Evolutionary conservation across 1,140 invertebrate genomes (phyloP), one percentile per base, ranked within the genome.

Genomic region (Elysia chlorotica): DNA sequence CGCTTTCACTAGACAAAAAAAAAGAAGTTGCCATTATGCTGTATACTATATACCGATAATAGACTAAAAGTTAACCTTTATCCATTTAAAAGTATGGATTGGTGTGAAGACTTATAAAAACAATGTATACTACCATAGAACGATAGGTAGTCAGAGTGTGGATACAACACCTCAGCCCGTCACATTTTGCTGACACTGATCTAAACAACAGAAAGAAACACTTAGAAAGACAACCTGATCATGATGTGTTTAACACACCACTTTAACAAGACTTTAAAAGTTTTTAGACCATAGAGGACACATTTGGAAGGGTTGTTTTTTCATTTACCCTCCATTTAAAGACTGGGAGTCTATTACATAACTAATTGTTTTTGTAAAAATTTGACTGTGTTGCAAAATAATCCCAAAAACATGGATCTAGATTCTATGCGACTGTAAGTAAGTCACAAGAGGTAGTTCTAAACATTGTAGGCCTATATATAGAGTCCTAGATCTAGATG

Each of bases 1-100:
- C 67, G 70, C 73, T 74, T 57, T 74, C 73, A 70, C 73, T 74
- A 38, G 19, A 65, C 41, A 66, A 38, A 25, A 38, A 59, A 59
- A 37, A 25, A 57, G 36, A n/a, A n/a, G n/a, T n/a, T n/a, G n/a
- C n/a, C n/a, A 48, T 10, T n/a, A 48, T 10, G 41, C 41, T 48
- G 10, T n/a, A 48, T 14, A 48, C n/a, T 48, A 48, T 10, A 48
- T 14, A 48, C n/a, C 41, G n/a, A 10, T n/a, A 48, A 48, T n/a
- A 48, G 10, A 48, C 41, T n/a, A 48, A 48, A 10, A 48, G 10
- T 48, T 48, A 48, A 48, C 10, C n/a, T 48, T 48, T 48, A 14
- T 48, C n/a, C n/a, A 48, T 14, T 14, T 48, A 48, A 48, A 48
- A n/a, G 41, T n/a, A 48, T 48, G 10, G 41, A 48, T 48, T 14